Conservation (phyloP, 2,113 vertebrate species). For the Psephotus haematonotus region DNA sequence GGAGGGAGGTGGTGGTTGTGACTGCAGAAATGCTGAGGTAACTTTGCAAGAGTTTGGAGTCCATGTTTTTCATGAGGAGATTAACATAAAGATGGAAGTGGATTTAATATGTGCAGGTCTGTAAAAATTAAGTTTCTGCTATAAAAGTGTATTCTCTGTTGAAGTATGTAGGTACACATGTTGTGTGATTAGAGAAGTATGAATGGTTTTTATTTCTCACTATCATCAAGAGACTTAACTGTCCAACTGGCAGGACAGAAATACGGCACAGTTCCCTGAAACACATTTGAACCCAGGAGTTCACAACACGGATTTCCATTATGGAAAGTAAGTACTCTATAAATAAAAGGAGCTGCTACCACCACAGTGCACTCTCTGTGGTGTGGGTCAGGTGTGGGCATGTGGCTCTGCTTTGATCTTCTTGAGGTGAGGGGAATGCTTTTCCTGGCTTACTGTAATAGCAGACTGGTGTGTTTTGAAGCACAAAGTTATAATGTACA, state of each 20-base stretch:
- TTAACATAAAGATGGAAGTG: not conserved
- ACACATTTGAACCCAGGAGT: not conserved
- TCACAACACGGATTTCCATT: not conserved
- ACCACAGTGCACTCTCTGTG: not conserved
- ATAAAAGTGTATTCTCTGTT: not conserved
- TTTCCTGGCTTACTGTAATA: not conserved
- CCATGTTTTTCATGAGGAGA: not conserved
- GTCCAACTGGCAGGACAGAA: not conserved
- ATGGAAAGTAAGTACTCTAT: not conserved
- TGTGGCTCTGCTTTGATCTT: not conserved
- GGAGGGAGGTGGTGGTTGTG: not conserved
- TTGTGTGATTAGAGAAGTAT: not conserved
- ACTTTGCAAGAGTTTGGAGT: not conserved
- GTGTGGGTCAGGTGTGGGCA: not conserved
- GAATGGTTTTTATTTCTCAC: not conserved
- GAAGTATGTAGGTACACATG: fast-evolving
- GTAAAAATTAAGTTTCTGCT: not conserved
- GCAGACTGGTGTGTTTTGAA: not conserved
- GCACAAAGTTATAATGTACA: not conserved
- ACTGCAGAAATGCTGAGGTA: not conserved
- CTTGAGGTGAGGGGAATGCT: not conserved
- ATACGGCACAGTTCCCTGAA: not conserved
- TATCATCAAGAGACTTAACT: not conserved
- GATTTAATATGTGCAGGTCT: not conserved
- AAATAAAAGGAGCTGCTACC: not conserved